Evolutionary conservation across 1,140 invertebrate species (phyloP).

Genomic region (Lucilia cuprina): DNA sequence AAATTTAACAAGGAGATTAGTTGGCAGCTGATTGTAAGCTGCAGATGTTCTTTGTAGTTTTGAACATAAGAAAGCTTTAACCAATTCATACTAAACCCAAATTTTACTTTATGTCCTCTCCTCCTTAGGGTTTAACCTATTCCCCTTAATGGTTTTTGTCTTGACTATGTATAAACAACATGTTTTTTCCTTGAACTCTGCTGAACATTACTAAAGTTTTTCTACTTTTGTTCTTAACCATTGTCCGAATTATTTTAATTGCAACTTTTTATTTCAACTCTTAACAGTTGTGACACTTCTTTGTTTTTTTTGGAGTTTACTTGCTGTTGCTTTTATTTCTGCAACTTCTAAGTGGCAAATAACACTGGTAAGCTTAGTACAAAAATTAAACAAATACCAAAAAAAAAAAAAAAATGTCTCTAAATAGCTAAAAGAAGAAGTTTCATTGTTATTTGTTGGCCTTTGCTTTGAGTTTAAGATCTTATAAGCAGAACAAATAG

Average conservation of each 20-base stretch:
- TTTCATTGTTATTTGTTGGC: neutral
- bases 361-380: neutral
- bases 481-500: neutral
- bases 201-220: neutral
- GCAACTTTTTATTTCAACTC: constrained; percentile 25
- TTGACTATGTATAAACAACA: neutral
- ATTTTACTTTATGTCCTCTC: too few species aligned
- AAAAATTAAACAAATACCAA: neutral
- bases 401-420: too few species aligned
- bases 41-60: too few species aligned
- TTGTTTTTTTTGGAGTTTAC: neutral
- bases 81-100: too few species aligned
- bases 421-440: neutral
- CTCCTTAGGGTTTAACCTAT: too few species aligned
- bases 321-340: neutral
- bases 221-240: constrained; percentile 36
- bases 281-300: constrained; percentile 6
- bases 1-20: neutral
- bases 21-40: too few species aligned
- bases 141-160: neutral
- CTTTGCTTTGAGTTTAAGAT: constrained; percentile 12
- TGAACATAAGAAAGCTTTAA: too few species aligned
- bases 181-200: neutral
- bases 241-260: constrained; percentile 41
- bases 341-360: neutral